Conservation (phyloP, 2,797 vertebrate species). For the Lepus townsendii region DNA sequence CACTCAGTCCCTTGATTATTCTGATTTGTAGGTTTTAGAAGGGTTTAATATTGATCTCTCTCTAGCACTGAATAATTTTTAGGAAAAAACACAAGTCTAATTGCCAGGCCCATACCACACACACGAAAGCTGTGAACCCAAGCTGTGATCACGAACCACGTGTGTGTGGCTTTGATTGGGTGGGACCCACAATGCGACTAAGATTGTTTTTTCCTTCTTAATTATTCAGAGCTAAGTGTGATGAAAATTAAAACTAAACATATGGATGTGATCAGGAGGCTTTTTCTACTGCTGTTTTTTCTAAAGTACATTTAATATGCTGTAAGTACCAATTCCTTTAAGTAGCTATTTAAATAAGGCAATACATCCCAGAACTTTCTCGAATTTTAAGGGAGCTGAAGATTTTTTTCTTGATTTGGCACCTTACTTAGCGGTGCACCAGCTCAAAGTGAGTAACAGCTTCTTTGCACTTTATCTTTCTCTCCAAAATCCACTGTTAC, state of each 20-base stretch:
- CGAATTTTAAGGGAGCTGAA: conserved; percentile 43
- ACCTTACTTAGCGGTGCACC: background rate
- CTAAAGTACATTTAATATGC: conserved; percentile 46
- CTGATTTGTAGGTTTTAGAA: conserved; percentile 75
- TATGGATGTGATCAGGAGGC: conserved; percentile 81
- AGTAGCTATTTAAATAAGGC: conserved; percentile 49
- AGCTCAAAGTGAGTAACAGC: conserved; percentile 22
- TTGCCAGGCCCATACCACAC: conserved; percentile 82
- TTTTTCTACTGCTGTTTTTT: conserved; percentile 81
- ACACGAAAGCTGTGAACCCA: conserved; percentile 84
- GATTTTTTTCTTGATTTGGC: conserved; percentile 23
- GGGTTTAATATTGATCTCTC: conserved; percentile 78
- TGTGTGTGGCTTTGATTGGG: conserved; percentile 83
- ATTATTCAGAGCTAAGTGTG: conserved; percentile 87
- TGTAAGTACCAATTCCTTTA: conserved; percentile 23
- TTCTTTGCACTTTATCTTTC: conserved; percentile 32
- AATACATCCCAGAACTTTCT: conserved; percentile 43
- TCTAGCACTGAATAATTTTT: conserved; percentile 83
- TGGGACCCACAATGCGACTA: conserved; percentile 77
- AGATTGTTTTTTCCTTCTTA: conserved; percentile 80
- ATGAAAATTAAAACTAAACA: conserved; percentile 86
- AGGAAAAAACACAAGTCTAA: conserved; percentile 83
- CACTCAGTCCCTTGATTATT: conserved; percentile 69
- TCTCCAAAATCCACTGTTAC: background rate
- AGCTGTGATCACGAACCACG: conserved; percentile 83